Evolutionary conservation across 2,797 vertebrate genomes (phyloP).

Genomic region (Pachyuromys duprasi): DNA sequence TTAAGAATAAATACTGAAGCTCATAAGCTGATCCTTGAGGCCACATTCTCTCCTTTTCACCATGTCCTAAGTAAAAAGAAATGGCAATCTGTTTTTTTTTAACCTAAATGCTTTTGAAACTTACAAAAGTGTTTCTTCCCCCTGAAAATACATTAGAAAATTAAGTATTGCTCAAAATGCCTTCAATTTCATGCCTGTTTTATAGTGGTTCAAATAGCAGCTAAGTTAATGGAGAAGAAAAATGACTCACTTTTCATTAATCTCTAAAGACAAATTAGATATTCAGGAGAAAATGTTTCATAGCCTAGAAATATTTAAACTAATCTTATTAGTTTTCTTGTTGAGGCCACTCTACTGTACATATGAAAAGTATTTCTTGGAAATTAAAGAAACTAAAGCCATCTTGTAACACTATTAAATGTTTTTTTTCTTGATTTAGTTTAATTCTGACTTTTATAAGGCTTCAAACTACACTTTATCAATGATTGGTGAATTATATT

Average conservation of each 20-base stretch:
- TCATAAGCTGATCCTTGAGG: background rate
- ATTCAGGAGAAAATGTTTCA: constrained; percentile 59
- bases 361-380: background rate
- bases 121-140: constrained; percentile 2
- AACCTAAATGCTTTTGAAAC: constrained; percentile 34
- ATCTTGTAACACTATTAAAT: constrained; percentile 6
- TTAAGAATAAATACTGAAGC: background rate
- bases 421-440: constrained; percentile 63
- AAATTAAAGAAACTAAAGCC: constrained; percentile 31
- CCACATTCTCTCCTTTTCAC: background rate
- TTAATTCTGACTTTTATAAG: constrained; percentile 64
- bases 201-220: background rate
- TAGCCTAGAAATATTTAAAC: constrained; percentile 55
- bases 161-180: constrained; percentile 5
- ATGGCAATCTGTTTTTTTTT: background rate
- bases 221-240: constrained; percentile 26
- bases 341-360: constrained; percentile 8
- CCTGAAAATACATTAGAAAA: constrained; percentile 56
- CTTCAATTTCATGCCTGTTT: constrained; percentile 19
- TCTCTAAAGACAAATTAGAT: constrained; percentile 54
- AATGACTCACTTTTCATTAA: constrained; percentile 48
- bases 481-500: constrained; percentile 57
- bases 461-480: constrained; percentile 57
- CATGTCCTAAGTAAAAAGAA: background rate
- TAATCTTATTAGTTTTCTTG: constrained; percentile 41